These are phyloP conservation scores for Cercopithecus mona DNA, from an alignment of 2,113 vertebrate genomes.

Conservation along the genomic window DNA sequence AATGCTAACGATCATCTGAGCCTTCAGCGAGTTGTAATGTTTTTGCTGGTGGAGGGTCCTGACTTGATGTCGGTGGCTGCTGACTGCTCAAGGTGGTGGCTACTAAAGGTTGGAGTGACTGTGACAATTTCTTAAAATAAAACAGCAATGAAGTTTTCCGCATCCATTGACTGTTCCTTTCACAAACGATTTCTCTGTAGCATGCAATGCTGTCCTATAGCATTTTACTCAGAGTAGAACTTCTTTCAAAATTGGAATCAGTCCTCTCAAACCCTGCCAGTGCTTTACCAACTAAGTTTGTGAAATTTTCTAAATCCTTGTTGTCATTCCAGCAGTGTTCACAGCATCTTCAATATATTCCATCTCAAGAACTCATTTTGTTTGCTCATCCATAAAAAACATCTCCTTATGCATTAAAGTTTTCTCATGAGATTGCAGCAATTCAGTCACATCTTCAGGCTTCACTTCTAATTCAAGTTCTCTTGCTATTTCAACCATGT, in stretches of 20 bases:
- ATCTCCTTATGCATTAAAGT: background rate
- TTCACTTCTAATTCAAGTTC: background rate
- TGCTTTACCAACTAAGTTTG: background rate
- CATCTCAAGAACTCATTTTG: background rate
- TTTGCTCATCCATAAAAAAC: background rate
- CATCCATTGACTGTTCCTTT: background rate
- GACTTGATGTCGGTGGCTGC: background rate
- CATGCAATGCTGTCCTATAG: background rate
- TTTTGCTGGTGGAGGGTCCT: background rate
- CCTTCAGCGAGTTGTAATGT: background rate
- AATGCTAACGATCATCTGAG: background rate
- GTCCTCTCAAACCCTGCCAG: background rate
- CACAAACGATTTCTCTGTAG: background rate
- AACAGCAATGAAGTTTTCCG: background rate
- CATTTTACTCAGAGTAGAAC: background rate
- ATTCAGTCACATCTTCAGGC: background rate
- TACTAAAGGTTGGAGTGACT: background rate
- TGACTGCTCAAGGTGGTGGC: background rate
- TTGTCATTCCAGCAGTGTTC: background rate
- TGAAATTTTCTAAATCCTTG: background rate
- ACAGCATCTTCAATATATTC: background rate
- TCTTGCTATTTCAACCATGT: background rate
- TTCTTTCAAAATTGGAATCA: background rate
- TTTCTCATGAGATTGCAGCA: background rate
- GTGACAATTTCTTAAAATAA: background rate